Evolutionary conservation across 1,140 invertebrate genomes (phyloP), one percentile per base, ranked within the genome.

Genomic region (Gryon sp.): DNA sequence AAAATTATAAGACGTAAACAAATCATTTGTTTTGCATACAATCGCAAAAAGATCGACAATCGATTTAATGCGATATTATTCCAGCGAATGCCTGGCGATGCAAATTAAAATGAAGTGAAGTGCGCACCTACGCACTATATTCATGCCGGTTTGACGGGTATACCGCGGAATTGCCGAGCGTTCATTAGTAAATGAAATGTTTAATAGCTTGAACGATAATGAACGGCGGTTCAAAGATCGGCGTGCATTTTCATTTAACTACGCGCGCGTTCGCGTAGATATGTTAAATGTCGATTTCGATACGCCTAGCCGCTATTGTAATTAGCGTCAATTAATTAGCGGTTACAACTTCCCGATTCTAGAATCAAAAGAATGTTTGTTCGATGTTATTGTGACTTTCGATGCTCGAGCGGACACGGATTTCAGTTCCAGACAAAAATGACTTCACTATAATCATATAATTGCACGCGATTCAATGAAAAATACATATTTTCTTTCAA

Each of bases 111-210:
- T 34, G 9, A 26, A 20, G 32, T 11, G 16, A n/a, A n/a, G 38
- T 45, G 22, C 24, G 43, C 63, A 26, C 48, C 68, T 59, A 69
- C 65, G 65, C 52, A 52, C 26, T 4, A 5, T 16, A 36, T 43
- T 41, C 26, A 32, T 41, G 28, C 45, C 38, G 24, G 12, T 59
- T 59, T 52, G 28, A 68, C 41, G 63, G 48, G 50, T 38, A 32
- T 22, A 32, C 30, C 48, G 48, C 48, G 57, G 20, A 53, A 60
- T 62, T 22, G 53, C 26, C 11, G 32, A 14, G 9, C 46, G 55
- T 62, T 70, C 66, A 70, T 70, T 70, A 70, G 66, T 50, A 70
- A 70, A 70, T 70, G 41, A 62, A 70, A 70, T 38, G 55, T 62
- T 53, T 70, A 70, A 53, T 53, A 20, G 38, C 45, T 18, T 26